Base-by-base conservation (phyloP, 2,113 vertebrate genomes). In the Dolichallabes microphthalmus region DNA sequence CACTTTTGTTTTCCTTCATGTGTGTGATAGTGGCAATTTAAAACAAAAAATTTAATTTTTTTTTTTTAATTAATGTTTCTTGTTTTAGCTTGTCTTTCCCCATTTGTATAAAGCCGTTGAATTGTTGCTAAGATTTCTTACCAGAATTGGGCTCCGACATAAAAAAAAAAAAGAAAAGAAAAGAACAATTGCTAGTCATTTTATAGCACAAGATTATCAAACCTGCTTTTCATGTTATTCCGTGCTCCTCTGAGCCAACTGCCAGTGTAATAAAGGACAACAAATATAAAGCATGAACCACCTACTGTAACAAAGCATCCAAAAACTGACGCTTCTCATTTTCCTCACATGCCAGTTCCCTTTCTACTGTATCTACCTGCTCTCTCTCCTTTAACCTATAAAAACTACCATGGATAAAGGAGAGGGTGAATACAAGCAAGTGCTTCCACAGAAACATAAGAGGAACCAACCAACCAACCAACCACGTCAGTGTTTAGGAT, bases 321-420 rank as follows among this genome's bases (percentile, higher is more conserved):
- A 32, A 78, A 78, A 30, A 10, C 14, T 77, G 15, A 55, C 55
- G 12, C 19, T 19, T 0, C 17, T 32, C 80, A 73, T 55, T 52
- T 22, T 52, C 30, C 13, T 60, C 35, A 81, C 22, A 17, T 69
- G 71, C n/a, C 83, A 85, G 60, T 73, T 83, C 20, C 90, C 86
- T 88, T 57, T 63, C 86, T 45, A 45, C 45, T 45, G 7, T 45
- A 76, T n/a, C 14, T 53, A 7, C 25, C 4, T 25, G 27, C 7
- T 15, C 30, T 32, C 30, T n/a, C n/a, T 39, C 9, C 5, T 0
- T 14, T 3, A 55, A 9, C 25, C 9, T 19, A 17, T 53, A 1
- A 8, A 76, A 55, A 15, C n/a, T 27, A 77, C 52, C 6, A 55
- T 57, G 27, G 13, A 2, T 35, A 35, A 1, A 35, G 32, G 32